Conservation (phyloP, 2,888 invertebrate genomes). For the Antheraea yamamai region DNA sequence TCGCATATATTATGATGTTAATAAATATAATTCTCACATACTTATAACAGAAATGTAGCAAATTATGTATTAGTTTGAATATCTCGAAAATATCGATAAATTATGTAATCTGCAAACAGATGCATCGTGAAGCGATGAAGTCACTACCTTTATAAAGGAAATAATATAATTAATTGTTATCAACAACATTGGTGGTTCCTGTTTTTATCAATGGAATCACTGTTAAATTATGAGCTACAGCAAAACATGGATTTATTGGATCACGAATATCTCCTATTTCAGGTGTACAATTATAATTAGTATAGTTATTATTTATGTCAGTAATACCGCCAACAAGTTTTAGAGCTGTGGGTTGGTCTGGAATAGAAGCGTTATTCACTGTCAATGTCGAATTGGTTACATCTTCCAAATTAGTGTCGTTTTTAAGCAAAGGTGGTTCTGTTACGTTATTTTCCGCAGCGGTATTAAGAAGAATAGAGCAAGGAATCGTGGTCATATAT, state of each 20-base stretch:
- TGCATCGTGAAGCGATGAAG: neutral
- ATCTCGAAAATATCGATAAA: neutral
- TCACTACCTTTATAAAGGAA: neutral
- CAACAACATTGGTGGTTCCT: conserved; percentile 30
- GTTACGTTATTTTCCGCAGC: conserved; percentile 78
- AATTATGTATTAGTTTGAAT: neutral
- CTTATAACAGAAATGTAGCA: neutral
- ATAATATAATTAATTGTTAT: conserved; percentile 23
- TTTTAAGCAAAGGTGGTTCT: conserved; percentile 54
- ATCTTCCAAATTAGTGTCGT: conserved; percentile 34
- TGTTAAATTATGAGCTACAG: conserved; percentile 64
- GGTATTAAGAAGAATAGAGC: conserved; percentile 68
- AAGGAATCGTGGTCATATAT: conserved; percentile 75
- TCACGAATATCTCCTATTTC: conserved; percentile 60
- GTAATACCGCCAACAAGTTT: conserved; percentile 41
- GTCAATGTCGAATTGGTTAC: conserved; percentile 34
- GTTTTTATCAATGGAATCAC: conserved; percentile 60
- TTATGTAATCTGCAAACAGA: neutral
- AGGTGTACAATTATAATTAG: conserved; percentile 50
- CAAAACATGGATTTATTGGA: conserved; percentile 72
- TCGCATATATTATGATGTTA: no score
- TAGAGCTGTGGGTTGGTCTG: conserved; percentile 50
- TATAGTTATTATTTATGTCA: conserved; percentile 33
- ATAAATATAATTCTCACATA: no score
- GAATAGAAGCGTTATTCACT: conserved; percentile 29